Conservation (phyloP, 1,140 invertebrate species). For the Physella acuta region DNA sequence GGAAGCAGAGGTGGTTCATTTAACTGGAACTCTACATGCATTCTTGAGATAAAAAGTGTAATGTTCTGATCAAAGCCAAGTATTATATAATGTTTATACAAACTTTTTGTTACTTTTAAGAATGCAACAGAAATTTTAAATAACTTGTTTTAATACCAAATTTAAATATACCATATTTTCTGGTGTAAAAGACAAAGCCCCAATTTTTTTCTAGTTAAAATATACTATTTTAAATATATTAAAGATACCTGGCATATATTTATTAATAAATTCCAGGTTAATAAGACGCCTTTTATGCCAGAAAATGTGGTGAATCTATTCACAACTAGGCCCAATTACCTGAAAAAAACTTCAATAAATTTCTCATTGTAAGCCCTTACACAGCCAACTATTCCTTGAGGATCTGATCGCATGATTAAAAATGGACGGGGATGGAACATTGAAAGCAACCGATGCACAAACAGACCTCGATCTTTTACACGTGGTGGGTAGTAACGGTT, state of each 20-base stretch:
- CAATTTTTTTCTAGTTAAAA: not conserved
- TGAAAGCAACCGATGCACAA: slow-evolving; percentile 46
- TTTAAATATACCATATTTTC: not conserved
- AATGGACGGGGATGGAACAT: slow-evolving; percentile 58
- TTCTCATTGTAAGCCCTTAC: slow-evolving; percentile 51
- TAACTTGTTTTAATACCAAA: not conserved
- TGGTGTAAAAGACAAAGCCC: not conserved
- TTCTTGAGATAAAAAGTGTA: slow-evolving; percentile 36
- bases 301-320: too few species aligned
- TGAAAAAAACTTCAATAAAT: slow-evolving; percentile 58
- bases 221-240: not conserved
- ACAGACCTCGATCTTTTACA: slow-evolving; percentile 32
- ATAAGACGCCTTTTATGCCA: too few species aligned
- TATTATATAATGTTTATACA: not conserved
- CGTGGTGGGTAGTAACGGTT: slow-evolving; percentile 50
- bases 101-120: not conserved
- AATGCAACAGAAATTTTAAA: not conserved
- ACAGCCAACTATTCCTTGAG: slow-evolving; percentile 53
- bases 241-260: too few species aligned
- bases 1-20: slow-evolving; percentile 59
- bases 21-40: slow-evolving; percentile 62
- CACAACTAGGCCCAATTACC: slow-evolving; percentile 40
- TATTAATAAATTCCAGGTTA: too few species aligned
- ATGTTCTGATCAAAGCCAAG: not conserved
- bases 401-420: slow-evolving; percentile 53